Evolutionary conservation across 2,888 invertebrate genomes (phyloP), one percentile per base, ranked within the genome.

Genomic region (Caenorhabditis sp.): DNA sequence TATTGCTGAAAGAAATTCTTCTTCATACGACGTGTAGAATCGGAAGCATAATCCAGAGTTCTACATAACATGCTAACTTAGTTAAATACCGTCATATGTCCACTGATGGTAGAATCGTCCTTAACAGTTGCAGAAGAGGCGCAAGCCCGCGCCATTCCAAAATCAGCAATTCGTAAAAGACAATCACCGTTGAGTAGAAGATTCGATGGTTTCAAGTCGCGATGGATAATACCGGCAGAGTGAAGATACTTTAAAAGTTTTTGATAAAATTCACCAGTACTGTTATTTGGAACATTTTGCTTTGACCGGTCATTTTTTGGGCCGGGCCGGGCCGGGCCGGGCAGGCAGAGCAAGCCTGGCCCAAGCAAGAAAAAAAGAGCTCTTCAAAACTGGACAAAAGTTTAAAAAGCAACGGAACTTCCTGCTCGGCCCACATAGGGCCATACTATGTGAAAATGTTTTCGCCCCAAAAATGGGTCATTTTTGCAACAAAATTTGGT

Each of bases 111-210:
- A 5, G 63, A 21, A 21, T 77, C 64, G 67, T 78, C 69, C 62
- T 81, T 80, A 8, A 77, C 84, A n/a, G 81, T 71, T 17, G 31
- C 66, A 21, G 51, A 31, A 1, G 66, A 36, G 3, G 66, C 74
- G 55, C 69, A 63, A 10, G 78, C 81, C n/a, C 87, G 73, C 6
- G 88, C 87, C 85, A 88, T 85, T 87, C 90, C 90, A 85, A 90
- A 90, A 77, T 90, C 90, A 58, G 89, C 90, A 67, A 90, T 89
- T 66, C 78, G 88, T n/a, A 90, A 81, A 62, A 89, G 88, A 78
- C 90, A 90, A 78, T 90, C 89, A 66, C 89, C 89, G 79, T 90
- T 90, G 49, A 90, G 88, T n/a, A 90, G 84, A 26, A 90, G 82
- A 74, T 90, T 90, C 71, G 89, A 89, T 1, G 90, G 90, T 73